Base-by-base conservation (phyloP, 1,140 invertebrate genomes). In the Drosophila sp. region DNA sequence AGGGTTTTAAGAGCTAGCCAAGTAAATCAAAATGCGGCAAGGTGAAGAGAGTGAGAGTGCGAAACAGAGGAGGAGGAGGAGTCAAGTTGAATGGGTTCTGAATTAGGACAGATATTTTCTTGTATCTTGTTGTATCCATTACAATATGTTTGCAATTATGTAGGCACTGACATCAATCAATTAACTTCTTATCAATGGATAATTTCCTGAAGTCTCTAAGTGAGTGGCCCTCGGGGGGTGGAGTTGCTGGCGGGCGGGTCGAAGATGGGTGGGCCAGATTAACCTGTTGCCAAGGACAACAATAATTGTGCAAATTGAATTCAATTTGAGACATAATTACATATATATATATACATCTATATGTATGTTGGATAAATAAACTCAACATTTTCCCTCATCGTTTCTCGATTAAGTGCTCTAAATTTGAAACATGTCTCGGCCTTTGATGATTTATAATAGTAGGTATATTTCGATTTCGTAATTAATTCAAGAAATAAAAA, bases 91-190 rank as follows among this genome's bases (percentile, higher is more conserved):
- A 25, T 73, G 54, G 54, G 27, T 40, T 41, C 57, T 40, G 70
- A 50, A 50, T 50, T 50, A 50, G 44, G 44, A 66, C 72, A 76
- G 76, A 40, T 40, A 61, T 40, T 57, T 76, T 76, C 65, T 68
- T 70, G 44, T 33, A 56, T 38, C 72, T 61, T 60, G 17, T 38
- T 11, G 57, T 70, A 60, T 70, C 68, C 62, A 54, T 66, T 76
- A 87, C 82, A 86, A 87, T 87, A 70, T 78, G 50, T 66, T 50
- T 87, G 79, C 76, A 82, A 86, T 87, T 86, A 87, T 72, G 82
- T 58, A 27, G 56, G 64, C 61, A 68, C 23, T 54, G 47, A 65
- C 73, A 82, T 87, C 83, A 87, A 86, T 86, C 82, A 86, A 87
- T 86, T 87, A 87, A 83, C 70, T 76, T 76, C 75, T 79, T 87